These are phyloP conservation scores for Heliconius charithonia DNA, from an alignment of 2,888 invertebrate species.

Conservation along the genomic window DNA sequence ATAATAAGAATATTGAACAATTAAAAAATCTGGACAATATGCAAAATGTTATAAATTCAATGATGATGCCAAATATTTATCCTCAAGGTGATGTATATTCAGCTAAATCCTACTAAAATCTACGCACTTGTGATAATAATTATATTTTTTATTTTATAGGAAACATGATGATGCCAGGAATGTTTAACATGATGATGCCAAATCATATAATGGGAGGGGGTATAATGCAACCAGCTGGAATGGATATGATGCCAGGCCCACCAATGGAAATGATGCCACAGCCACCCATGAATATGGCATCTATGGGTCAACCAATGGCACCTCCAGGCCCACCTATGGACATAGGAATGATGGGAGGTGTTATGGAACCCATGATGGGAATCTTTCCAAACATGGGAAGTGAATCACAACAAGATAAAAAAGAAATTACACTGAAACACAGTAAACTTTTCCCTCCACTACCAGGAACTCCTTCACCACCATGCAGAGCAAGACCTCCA, in stretches of 20 bases:
- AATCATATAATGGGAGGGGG: slow-evolving; percentile 55
- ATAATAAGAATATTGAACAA: slow-evolving; percentile 53
- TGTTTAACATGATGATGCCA: slow-evolving; percentile 67
- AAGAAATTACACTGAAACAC: slow-evolving; percentile 90
- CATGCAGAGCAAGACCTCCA: slow-evolving; percentile 92
- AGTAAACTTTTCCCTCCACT: slow-evolving; percentile 94
- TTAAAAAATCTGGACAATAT: slow-evolving; percentile 54
- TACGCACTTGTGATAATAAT: background rate
- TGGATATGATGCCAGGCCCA: slow-evolving; percentile 64
- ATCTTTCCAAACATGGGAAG: slow-evolving; percentile 73
- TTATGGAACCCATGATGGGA: slow-evolving; percentile 86
- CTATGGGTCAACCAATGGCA: slow-evolving; percentile 58
- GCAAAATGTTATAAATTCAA: slow-evolving; percentile 65
- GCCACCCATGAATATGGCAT: slow-evolving; percentile 64
- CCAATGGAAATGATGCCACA: slow-evolving; percentile 69
- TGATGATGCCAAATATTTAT: slow-evolving; percentile 77
- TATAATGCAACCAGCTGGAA: slow-evolving; percentile 58
- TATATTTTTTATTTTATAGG: slow-evolving; percentile 53
- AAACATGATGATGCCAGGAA: slow-evolving; percentile 73
- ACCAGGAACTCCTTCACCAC: slow-evolving; percentile 91
- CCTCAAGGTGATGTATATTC: slow-evolving; percentile 60
- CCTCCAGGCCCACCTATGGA: slow-evolving; percentile 62
- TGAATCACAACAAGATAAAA: slow-evolving; percentile 71
- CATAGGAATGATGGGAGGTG: slow-evolving; percentile 77
- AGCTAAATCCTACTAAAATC: background rate